These are phyloP conservation scores for Cynodonichthys magdalenae DNA, from an alignment of 2,797 vertebrate genomes.

Conservation along the genomic window DNA sequence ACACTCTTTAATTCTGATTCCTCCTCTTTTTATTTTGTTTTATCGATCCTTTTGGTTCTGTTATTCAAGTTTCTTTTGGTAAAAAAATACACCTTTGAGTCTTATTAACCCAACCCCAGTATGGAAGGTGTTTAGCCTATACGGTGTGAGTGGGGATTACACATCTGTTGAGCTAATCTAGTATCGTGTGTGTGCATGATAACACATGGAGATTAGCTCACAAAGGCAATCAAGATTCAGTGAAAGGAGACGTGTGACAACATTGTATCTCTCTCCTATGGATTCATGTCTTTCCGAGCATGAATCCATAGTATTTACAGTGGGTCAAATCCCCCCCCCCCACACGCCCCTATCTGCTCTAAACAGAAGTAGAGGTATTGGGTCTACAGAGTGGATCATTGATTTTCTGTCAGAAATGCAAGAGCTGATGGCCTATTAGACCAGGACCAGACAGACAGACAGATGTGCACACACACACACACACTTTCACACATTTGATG, in stretches of 20 bases:
- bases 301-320: slow-evolving; percentile 62
- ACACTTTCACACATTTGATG: slow-evolving; percentile 24
- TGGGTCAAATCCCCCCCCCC: slow-evolving; percentile 32
- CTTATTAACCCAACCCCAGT: slow-evolving; percentile 45
- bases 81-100: slow-evolving; percentile 29
- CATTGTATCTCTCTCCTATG: slow-evolving; percentile 29
- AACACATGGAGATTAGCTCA: slow-evolving; percentile 48
- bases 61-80: neutral
- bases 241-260: slow-evolving; percentile 61
- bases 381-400: slow-evolving; percentile 69
- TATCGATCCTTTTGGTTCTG: slow-evolving; percentile 21
- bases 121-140: slow-evolving; percentile 32
- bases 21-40: slow-evolving; percentile 13
- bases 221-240: slow-evolving; percentile 61
- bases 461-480: slow-evolving; percentile 21
- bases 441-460: slow-evolving; percentile 55
- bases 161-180: slow-evolving; percentile 48
- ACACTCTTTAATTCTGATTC: slow-evolving; percentile 20
- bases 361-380: slow-evolving; percentile 60
- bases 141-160: slow-evolving; percentile 30
- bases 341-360: slow-evolving; percentile 28
- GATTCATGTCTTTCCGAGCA: slow-evolving; percentile 28
- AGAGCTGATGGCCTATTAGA: slow-evolving; percentile 72
- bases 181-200: slow-evolving; percentile 16
- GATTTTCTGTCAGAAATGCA: slow-evolving; percentile 76